Evolutionary conservation across 2,888 invertebrate species (phyloP).

Genomic region (Tyria jacobaeae): DNA sequence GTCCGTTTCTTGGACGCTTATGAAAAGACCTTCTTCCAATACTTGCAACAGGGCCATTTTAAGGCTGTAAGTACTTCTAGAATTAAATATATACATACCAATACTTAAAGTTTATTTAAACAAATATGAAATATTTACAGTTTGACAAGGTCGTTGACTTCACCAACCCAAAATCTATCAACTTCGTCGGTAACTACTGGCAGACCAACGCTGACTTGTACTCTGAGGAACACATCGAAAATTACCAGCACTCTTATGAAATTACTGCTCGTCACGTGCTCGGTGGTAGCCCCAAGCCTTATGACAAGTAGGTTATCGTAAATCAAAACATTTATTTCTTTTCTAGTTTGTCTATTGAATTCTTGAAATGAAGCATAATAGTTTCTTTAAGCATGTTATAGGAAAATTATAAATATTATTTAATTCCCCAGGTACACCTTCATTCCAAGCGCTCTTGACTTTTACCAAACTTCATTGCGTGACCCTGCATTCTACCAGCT

Average conservation of each 20-base stretch:
- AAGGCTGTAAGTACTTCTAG: constrained; percentile 79
- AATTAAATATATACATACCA: too few relatives aligned
- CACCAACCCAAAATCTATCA: constrained; percentile 77
- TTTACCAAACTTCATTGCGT: constrained; percentile 88
- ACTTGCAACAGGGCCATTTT: constrained; percentile 84
- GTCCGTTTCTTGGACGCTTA: constrained; percentile 87
- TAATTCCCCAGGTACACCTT: constrained; percentile 65
- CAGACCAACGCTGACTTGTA: constrained; percentile 85
- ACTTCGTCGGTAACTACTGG: constrained; percentile 85
- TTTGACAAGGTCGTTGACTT: constrained; percentile 70
- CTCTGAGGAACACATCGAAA: constrained; percentile 61
- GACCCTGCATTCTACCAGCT: constrained; percentile 91
- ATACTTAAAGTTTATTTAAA: not conserved
- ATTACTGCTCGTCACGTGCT: constrained; percentile 83
- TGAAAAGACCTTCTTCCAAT: constrained; percentile 83
- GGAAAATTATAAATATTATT: not conserved
- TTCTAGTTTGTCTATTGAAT: not conserved
- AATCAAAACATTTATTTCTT: not conserved
- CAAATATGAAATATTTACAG: constrained; percentile 51
- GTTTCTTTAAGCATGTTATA: not conserved
- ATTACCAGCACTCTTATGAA: constrained; percentile 85
- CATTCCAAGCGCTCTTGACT: constrained; percentile 87
- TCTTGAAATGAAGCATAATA: not conserved
- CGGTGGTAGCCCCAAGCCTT: constrained; percentile 59
- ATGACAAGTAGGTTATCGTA: constrained; percentile 61